Evolutionary conservation across 2,113 vertebrate genomes (phyloP).

Genomic region (Lasiurus cinereus): DNA sequence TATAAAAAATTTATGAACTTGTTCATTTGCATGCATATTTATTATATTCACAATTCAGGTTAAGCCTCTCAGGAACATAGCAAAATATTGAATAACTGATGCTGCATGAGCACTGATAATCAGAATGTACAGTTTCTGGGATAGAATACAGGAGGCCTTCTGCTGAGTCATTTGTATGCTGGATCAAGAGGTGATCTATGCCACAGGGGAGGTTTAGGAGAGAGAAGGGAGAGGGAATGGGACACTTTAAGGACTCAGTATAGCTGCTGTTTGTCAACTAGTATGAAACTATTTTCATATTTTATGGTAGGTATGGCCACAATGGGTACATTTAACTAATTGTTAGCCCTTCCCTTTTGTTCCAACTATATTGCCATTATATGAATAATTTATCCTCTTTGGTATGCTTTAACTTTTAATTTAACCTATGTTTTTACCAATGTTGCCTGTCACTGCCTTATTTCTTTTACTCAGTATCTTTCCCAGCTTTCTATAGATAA

Average conservation of each 20-base stretch:
- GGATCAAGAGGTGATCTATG: neutral
- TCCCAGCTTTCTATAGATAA: neutral
- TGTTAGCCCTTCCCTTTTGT: neutral
- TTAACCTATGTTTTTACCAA: neutral
- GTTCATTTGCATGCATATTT: constrained; percentile 20
- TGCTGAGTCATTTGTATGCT: constrained; percentile 3
- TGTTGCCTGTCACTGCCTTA: neutral
- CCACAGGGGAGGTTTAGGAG: neutral
- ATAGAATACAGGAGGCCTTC: neutral
- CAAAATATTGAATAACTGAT: constrained; percentile 5
- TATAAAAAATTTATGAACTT: constrained; percentile 45
- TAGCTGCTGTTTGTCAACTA: neutral
- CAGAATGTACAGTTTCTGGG: neutral
- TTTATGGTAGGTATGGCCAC: neutral
- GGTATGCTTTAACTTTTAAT: neutral
- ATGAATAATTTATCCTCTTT: neutral
- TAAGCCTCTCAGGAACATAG: neutral
- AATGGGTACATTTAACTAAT: neutral
- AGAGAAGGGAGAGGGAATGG: neutral
- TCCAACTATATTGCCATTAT: neutral
- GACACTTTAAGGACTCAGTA: neutral
- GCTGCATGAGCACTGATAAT: neutral
- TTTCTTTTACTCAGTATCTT: constrained; percentile 16
- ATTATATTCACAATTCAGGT: neutral
- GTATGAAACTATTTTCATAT: constrained; percentile 20